Evolutionary conservation across 2,888 invertebrate genomes (phyloP), one percentile per base, ranked within the genome.

Genomic region (Calliopum simillimum): DNA sequence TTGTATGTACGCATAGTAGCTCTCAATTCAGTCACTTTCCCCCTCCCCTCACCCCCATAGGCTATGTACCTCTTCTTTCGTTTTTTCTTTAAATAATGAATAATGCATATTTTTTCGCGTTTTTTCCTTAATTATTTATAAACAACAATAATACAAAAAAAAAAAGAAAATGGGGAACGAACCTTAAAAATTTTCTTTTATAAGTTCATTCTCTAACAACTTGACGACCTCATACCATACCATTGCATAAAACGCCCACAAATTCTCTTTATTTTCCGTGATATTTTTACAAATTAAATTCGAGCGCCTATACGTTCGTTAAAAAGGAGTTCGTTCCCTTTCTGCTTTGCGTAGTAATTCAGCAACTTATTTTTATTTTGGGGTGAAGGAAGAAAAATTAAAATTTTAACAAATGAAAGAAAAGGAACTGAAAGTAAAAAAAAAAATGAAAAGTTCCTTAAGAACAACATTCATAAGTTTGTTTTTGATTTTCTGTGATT

Each of bases 381-480:
- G 19, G 49, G 47, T 46, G 46, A 59, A 12, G 5, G 11, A 44
- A 44, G 11, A 59, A 43, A 6, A 59, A 43, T 33, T 16, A 44
- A 59, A 44, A 44, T 41, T 21, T 16, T 43, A 19, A 43, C 44
- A 12, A 11, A 44, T 44, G 44, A 41, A 19, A 16, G 13, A 44
- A 41, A 41, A 59, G 14, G 11, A 19, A 55, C 13, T 55, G 16
- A 21, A 19, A 55, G 19, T 23, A 11, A 44, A 61, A 44, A 46
- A 79, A 76, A 79, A 76, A 76, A 78, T 74, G 71, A 74, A 78
- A 76, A 78, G 76, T 80, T 81, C 78, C 76, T 80, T 79, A 77
- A 63, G 55, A 21, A 56, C 13, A 63, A 63, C 47, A 47, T 69
- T 74, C 73, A 71, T 62, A 21, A 47, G 47, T 59, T 67, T 67